Evolutionary conservation across 2,888 invertebrate genomes (phyloP), one percentile per base, ranked within the genome.

Genomic region (Micropterix aruncella): DNA sequence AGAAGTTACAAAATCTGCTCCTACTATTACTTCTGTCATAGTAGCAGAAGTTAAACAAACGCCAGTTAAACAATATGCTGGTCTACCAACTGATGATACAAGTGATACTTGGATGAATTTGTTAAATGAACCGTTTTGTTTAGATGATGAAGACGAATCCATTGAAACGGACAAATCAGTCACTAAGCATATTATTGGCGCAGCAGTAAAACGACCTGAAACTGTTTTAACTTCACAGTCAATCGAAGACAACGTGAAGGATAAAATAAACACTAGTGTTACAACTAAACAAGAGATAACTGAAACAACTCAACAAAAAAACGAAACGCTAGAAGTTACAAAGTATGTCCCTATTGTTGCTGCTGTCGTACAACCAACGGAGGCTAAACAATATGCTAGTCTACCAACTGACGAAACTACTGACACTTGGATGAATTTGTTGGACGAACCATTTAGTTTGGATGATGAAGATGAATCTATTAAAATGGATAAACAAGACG

Each of bases 401-500:
- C 40, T 56, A 16, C 51, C 52, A 3, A 48, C 52, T 9, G 56
- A 57, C 46, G 52, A 51, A 40, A 47, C 53, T n/a, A 41, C 46
- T 41, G 44, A 47, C 41, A 44, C 46, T 5, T 58, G 56, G 58
- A 54, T 59, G 53, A 51, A 48, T 49, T 48, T 56, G 38, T 50
- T 59, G 37, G 58, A 59, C 38, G 57, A 59, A 42, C 53, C 57
- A 37, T 50, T 59, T 39, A 45, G 47, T 2, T 52, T 59, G 38
- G 54, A 55, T 17, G 55, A 55, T 45, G 56, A 58, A 42, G 52
- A 51, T 38, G 49, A 53, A 37, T n/a, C n/a, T n/a, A n/a, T n/a
- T n/a, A n/a, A n/a, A n/a, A n/a, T n/a, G n/a, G n/a, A n/a, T n/a
- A n/a, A n/a, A n/a, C n/a, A n/a, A n/a, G n/a, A n/a, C n/a, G n/a